Evolutionary conservation across 2,888 invertebrate genomes (phyloP).

Genomic region (Invenusta paracnida): DNA sequence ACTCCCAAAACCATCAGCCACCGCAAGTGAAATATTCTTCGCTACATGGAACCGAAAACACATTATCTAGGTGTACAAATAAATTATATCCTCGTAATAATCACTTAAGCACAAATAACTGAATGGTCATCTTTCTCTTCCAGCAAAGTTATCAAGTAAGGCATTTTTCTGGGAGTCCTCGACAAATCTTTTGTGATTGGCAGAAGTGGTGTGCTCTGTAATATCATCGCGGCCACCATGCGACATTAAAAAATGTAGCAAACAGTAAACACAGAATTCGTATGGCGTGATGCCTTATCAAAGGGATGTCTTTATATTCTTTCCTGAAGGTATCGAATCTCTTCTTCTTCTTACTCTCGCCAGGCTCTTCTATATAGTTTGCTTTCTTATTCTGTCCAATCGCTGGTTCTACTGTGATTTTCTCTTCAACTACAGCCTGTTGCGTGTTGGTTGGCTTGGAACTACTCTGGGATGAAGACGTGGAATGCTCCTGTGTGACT

Average conservation of each 20-base stretch:
- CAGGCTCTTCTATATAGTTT: not conserved
- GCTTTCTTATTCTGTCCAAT: not conserved
- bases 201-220: constrained; percentile 3
- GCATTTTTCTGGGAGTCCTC: not conserved
- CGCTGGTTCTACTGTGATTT: constrained; percentile 13
- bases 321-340: not conserved
- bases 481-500: not conserved
- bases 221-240: constrained; percentile 14
- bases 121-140: not conserved
- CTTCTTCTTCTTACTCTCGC: not conserved
- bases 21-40: constrained; percentile 17
- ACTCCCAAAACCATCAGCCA: constrained; percentile 4
- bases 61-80: too few species aligned
- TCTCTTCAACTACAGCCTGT: not conserved
- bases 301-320: constrained; percentile 7
- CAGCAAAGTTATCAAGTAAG: not conserved
- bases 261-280: constrained; percentile 6
- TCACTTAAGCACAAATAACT: constrained; percentile 5
- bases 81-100: constrained; percentile 4
- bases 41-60: not conserved
- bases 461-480: too few species aligned
- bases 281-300: not conserved
- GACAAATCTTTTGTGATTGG: constrained; percentile 9
- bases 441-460: not conserved
- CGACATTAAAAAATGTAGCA: constrained; percentile 17